A percentile compares a stretch with the other conserved stretches of the same genome.
phyloP scores from a whole-genome alignment of 2,113 vertebrate genomes.

The Actenoides lindsayi region DNA sequence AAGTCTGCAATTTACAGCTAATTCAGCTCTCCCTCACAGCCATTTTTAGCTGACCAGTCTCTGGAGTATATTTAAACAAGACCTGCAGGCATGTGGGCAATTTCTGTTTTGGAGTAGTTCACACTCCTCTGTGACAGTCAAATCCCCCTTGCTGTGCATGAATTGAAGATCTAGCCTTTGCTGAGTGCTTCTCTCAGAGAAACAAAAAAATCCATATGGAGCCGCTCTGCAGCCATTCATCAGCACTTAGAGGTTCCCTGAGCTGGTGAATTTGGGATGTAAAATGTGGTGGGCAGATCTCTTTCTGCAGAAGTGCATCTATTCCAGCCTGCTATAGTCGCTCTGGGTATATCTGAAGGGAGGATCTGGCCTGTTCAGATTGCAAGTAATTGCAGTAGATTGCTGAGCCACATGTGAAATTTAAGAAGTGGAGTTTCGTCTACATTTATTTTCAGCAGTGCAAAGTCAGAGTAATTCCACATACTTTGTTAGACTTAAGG shows the following conservation, averaged over 20 bases:
- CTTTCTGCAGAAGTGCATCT: not conserved
- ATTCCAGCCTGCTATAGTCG: not conserved
- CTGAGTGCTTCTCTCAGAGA: not conserved
- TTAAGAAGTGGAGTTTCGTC: not conserved
- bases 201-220: not conserved
- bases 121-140: not conserved
- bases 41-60: conserved; percentile 3
- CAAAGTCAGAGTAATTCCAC: conserved; percentile 58
- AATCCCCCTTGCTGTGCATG: not conserved
- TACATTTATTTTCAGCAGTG: conserved; percentile 45
- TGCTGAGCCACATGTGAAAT: not conserved
- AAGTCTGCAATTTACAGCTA: not conserved
- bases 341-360: not conserved
- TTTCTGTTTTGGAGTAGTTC: not conserved
- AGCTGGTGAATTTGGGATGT: fast-evolving
- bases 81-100: not conserved
- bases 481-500: not conserved
- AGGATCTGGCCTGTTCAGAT: not conserved
- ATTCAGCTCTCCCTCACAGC: not conserved
- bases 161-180: not conserved
- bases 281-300: not conserved
- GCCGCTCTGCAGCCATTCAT: not conserved
- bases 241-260: not conserved
- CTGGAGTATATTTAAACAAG: not conserved
- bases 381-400: not conserved